These are phyloP conservation scores for Rallus crepitans DNA, from an alignment of 2,797 vertebrate genomes.

Conservation along the genomic window DNA sequence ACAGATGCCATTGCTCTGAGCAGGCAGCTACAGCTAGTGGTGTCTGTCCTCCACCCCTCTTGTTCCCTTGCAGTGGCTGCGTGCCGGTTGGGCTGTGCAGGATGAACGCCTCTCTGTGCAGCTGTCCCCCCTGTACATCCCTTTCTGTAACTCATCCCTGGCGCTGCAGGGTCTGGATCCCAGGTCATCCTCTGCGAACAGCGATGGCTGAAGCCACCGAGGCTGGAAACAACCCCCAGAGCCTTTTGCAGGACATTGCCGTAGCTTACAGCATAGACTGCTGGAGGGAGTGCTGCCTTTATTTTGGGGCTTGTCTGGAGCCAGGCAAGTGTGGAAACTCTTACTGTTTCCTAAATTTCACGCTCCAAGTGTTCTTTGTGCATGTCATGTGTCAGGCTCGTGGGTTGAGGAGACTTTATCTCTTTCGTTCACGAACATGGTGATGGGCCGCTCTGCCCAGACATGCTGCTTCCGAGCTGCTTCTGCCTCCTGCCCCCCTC, in stretches of 20 bases:
- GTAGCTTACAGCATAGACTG: accelerated
- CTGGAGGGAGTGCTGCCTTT: neutral
- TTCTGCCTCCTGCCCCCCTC: neutral
- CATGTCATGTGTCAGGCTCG: neutral
- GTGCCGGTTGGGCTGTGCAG: neutral
- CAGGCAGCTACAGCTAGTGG: accelerated
- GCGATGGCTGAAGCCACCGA: accelerated
- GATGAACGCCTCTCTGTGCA: neutral
- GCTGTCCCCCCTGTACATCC: neutral
- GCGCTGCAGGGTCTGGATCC: accelerated
- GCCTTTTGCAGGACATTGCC: neutral
- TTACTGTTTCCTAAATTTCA: neutral
- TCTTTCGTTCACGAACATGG: neutral
- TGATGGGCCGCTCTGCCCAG: neutral
- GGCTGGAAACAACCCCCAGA: neutral
- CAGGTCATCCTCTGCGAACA: neutral
- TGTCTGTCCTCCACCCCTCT: neutral
- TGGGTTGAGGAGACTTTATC: neutral
- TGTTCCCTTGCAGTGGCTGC: neutral
- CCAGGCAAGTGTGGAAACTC: neutral
- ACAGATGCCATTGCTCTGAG: accelerated
- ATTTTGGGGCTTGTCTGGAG: accelerated
- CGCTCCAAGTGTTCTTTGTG: neutral
- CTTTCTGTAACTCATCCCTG: neutral
- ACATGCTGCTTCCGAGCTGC: accelerated